These are phyloP conservation scores for Peromyscus maniculatus DNA, from an alignment of 2,113 vertebrate genomes.

Conservation along the genomic window DNA sequence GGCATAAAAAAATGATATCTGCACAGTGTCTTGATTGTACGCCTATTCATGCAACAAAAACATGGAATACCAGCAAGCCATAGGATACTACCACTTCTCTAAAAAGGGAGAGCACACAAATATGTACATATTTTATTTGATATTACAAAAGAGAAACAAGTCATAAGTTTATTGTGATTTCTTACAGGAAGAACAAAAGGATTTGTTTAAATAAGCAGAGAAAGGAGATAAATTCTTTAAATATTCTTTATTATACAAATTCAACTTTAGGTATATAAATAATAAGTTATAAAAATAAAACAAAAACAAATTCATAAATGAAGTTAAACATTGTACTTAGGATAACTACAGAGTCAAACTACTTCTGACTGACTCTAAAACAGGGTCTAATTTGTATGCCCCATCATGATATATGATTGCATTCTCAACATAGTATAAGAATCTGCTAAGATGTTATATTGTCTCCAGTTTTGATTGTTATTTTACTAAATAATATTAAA, in stretches of 20 bases:
- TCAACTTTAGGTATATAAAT: constrained; percentile 3
- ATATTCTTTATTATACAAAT: not conserved
- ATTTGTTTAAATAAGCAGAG: not conserved
- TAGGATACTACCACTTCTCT: not conserved
- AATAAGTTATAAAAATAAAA: not conserved
- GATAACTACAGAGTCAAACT: not conserved
- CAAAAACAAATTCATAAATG: not conserved
- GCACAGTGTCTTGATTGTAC: not conserved
- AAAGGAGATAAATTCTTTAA: constrained; percentile 6
- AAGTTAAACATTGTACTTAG: not conserved
- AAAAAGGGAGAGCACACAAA: not conserved
- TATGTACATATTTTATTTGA: not conserved
- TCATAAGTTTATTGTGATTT: not conserved
- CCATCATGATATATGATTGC: not conserved
- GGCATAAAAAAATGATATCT: not conserved
- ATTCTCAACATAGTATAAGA: not conserved
- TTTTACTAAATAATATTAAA: not conserved
- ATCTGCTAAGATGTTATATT: not conserved
- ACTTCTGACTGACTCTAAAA: constrained; percentile 30
- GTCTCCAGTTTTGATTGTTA: not conserved
- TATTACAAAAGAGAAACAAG: not conserved
- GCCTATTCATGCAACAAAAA: constrained; percentile 15
- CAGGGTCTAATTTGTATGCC: not conserved
- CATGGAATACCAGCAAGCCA: not conserved
- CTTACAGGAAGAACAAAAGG: not conserved